phyloP scores from a whole-genome alignment of 2,888 invertebrate genomes.

The Tachina lurida region DNA sequence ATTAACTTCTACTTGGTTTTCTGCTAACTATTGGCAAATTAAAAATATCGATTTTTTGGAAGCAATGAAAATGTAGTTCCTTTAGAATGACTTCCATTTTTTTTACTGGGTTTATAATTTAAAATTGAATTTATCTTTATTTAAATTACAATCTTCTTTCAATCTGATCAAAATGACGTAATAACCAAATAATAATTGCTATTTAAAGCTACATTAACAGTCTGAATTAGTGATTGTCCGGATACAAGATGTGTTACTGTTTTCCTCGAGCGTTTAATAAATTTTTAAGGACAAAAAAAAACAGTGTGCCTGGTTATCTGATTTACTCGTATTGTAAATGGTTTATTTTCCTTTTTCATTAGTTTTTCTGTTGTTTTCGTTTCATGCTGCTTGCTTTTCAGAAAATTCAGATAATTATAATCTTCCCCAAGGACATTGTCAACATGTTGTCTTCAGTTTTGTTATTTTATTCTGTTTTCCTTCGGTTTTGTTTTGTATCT shows the following conservation, averaged over 20 bases:
- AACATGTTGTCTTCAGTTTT: slow-evolving; percentile 70
- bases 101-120: too few species aligned
- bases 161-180: too few species aligned
- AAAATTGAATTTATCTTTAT: not conserved
- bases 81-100: too few species aligned
- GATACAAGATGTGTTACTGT: not conserved
- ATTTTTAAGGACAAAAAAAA: not conserved
- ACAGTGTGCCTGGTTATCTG: not conserved
- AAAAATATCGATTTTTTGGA: too few species aligned
- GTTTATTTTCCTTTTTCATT: slow-evolving; percentile 50
- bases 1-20: too few species aligned
- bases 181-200: too few species aligned
- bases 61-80: too few species aligned
- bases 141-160: not conserved
- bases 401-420: slow-evolving; percentile 66
- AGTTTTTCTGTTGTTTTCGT: slow-evolving; percentile 28
- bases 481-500: slow-evolving; percentile 17
- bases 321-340: slow-evolving; percentile 34
- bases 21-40: too few species aligned
- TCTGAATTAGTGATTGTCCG: not conserved
- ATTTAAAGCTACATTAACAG: not conserved
- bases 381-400: slow-evolving; percentile 40
- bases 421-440: slow-evolving; percentile 70
- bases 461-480: slow-evolving; percentile 33
- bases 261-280: not conserved